These are phyloP conservation scores for Cygnus olor DNA, from an alignment of 2,797 vertebrate species.

Conservation along the genomic window DNA sequence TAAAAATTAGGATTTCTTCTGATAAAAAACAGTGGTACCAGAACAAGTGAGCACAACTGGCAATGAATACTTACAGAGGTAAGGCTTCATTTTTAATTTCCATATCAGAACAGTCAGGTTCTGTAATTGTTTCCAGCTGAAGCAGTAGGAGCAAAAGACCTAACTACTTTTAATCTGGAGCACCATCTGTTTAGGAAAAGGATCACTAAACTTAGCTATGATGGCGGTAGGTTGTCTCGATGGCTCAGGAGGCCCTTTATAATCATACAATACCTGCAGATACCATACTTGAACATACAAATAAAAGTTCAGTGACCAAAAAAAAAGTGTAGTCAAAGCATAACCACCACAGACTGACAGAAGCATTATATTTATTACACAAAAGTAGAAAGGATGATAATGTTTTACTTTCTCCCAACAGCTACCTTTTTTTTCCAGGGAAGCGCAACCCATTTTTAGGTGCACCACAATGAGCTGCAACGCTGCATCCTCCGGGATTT, in stretches of 20 bases:
- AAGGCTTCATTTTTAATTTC: background rate
- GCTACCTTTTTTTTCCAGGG: background rate
- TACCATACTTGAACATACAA: background rate
- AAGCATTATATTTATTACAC: background rate
- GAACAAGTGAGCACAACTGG: background rate
- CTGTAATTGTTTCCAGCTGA: background rate
- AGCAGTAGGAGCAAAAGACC: background rate
- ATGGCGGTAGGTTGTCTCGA: background rate
- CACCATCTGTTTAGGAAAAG: background rate
- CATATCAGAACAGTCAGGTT: background rate
- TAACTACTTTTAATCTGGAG: background rate
- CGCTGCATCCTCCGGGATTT: background rate
- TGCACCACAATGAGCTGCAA: background rate
- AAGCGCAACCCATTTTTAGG: background rate
- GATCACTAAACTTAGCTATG: background rate
- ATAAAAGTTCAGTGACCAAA: background rate
- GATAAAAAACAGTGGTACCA: background rate
- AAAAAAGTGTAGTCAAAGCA: background rate
- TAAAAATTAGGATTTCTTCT: background rate
- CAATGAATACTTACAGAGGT: background rate
- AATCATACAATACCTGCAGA: background rate
- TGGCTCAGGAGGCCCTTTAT: background rate
- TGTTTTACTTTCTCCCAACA: background rate
- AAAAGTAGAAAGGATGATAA: background rate
- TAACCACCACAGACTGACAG: background rate